phyloP scores from a whole-genome alignment of 2,113 vertebrate genomes.

The Garra rufa region DNA sequence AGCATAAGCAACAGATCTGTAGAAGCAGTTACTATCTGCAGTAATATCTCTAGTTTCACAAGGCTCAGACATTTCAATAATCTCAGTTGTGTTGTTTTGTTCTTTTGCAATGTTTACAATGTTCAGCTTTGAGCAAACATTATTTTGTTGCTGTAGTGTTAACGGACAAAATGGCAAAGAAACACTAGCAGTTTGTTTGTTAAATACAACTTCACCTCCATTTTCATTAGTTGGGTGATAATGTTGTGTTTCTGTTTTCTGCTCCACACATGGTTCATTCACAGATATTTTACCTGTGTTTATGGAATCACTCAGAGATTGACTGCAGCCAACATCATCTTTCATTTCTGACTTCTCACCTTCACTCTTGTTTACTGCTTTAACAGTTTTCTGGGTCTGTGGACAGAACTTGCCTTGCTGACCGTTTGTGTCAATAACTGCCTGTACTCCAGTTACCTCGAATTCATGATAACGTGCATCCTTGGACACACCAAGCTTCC shows the following conservation, averaged over 20 bases:
- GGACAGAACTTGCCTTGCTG: no score
- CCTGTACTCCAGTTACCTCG: no score
- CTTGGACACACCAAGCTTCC: background rate
- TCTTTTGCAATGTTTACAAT: background rate
- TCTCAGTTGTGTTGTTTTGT: background rate
- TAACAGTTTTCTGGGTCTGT: no score
- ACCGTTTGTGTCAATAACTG: no score
- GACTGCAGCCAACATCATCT: no score
- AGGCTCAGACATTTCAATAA: background rate
- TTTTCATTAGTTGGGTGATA: background rate
- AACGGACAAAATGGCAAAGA: background rate
- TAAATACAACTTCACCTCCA: background rate
- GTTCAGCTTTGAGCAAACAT: constrained; percentile 1
- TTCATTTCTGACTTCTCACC: no score
- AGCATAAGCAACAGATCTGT: background rate
- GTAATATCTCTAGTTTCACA: background rate
- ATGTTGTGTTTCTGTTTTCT: no score
- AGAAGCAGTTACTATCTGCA: background rate
- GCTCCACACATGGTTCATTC: no score
- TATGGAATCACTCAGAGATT: no score
- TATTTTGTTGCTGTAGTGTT: constrained; percentile 19
- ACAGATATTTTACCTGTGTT: no score
- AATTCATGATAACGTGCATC: no score
- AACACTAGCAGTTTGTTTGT: background rate
- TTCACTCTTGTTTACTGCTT: no score